phyloP scores from a whole-genome alignment of 2,797 vertebrate genomes.

The Philypnodon macrostomus region DNA sequence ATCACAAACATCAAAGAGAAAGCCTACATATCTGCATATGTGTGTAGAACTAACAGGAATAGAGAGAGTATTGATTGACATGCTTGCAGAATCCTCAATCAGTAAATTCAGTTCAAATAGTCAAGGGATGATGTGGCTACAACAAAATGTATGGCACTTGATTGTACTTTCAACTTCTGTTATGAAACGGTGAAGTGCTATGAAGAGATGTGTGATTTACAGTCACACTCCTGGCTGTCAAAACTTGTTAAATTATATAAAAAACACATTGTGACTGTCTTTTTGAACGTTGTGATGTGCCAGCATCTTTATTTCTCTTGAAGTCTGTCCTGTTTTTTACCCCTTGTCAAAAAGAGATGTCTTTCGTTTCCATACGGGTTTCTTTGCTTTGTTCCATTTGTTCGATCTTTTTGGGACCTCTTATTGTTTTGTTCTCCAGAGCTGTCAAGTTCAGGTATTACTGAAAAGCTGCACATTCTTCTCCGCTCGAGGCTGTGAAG shows the following conservation, averaged over 20 bases:
- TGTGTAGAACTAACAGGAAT: too few species aligned
- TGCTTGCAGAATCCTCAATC: too few species aligned
- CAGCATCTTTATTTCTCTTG: too few species aligned
- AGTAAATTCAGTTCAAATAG: too few species aligned
- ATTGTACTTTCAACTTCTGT: slow-evolving; percentile 10
- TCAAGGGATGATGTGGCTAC: too few species aligned
- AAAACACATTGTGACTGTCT: slow-evolving; percentile 8
- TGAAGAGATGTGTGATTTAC: slow-evolving; percentile 33
- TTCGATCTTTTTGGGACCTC: slow-evolving; percentile 3
- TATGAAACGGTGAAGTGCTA: slow-evolving; percentile 32
- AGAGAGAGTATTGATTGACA: too few species aligned
- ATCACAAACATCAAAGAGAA: slow-evolving; percentile 4
- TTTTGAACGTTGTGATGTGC: slow-evolving; percentile 18
- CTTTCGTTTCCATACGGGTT: slow-evolving; percentile 21
- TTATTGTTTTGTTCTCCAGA: slow-evolving; percentile 16
- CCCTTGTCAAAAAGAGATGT: neutral
- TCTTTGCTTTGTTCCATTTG: slow-evolving; percentile 30
- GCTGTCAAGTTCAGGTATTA: slow-evolving; percentile 47
- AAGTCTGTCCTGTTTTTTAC: slow-evolving; percentile 9
- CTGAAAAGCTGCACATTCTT: slow-evolving; percentile 39
- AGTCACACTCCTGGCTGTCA: slow-evolving; percentile 38
- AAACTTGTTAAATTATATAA: slow-evolving; percentile 31
- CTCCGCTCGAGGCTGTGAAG: slow-evolving; percentile 24
- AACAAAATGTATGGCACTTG: slow-evolving; percentile 41
- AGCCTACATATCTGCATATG: too few species aligned